Evolutionary conservation across 2,888 invertebrate species (phyloP), one percentile per base, ranked within the genome.

Genomic region (Mythimna vitellina): DNA sequence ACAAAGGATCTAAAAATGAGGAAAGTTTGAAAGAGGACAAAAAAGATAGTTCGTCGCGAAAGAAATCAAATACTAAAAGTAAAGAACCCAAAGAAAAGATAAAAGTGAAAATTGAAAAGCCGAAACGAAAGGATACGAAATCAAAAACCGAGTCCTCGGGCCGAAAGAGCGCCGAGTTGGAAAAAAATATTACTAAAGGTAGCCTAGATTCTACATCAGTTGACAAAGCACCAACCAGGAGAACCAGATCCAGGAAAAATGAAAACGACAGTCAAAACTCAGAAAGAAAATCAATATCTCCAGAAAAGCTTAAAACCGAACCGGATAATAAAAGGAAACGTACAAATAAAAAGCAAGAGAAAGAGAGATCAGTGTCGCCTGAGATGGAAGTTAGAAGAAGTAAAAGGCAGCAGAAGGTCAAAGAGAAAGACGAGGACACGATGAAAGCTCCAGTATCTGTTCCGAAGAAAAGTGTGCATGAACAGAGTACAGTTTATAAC

Each of bases 401-500:
- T 83, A 92, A 77, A 75, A 87, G 94, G 46, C 92, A 92, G 32
- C 91, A 76, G 70, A 85, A 82, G 6, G 74, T 75, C 10, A 89
- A 89, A 65, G 86, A 86, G 12, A 86, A 86, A 74, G 85, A 82
- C 58, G 86, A 84, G 2, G 72, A 78, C 51, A 65, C 63, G 14
- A 82, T 83, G 29, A 80, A 86, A 61, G 42, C 73, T 46, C 82
- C 81, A 0, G 85, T 85, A 74, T 88, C 88, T 42, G 87, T 89
- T 62, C 73, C 85, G 6, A 90, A 89, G 65, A 87, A 85, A 53
- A 83, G 64, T 74, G 53, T 73, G 62, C 80, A 87, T 25, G 93
- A 95, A 63, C 88, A 92, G 57, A 95, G 95, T 80, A 86, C 89
- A 1, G 91, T 94, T 0, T 94, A 94, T 67, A 91, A 89, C 77